Percentiles rank a stretch among this genome's conserved stretches.
Conservation (phyloP, 2,888 invertebrate species). For the Cosmorhoe ocellata region DNA sequence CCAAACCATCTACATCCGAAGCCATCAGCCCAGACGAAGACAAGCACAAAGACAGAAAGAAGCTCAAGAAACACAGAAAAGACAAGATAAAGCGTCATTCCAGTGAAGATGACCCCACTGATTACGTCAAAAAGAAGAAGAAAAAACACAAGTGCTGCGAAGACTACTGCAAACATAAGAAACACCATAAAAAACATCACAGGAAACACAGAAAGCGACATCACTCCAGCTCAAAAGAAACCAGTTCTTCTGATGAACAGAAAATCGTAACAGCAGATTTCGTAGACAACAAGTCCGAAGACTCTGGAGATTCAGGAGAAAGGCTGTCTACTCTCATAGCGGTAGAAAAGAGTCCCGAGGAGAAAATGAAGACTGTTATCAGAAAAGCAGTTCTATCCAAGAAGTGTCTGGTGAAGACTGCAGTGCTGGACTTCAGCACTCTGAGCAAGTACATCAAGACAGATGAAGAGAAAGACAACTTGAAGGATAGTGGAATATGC, state of each 20-base stretch:
- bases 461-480: constrained; percentile 58
- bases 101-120: constrained; percentile 69
- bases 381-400: constrained; percentile 69
- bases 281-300: constrained; percentile 73
- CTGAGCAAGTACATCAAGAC: constrained; percentile 59
- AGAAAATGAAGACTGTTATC: constrained; percentile 71
- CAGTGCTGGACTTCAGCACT: constrained; percentile 68
- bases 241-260: constrained; percentile 79
- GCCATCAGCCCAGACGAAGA: constrained; percentile 57
- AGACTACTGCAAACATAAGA: constrained; percentile 86
- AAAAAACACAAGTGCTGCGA: constrained; percentile 87
- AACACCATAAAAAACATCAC: constrained; percentile 90
- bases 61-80: constrained; percentile 86
- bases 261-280: constrained; percentile 62
- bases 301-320: constrained; percentile 68
- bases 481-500: constrained; percentile 72
- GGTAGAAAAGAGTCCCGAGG: constrained; percentile 66
- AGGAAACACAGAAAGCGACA: constrained; percentile 90
- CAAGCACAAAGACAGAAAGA: constrained; percentile 83
- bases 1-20: constrained; percentile 45
- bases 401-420: constrained; percentile 67
- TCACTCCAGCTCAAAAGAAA: constrained; percentile 78
- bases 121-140: constrained; percentile 85
- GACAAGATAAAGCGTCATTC: constrained; percentile 82
- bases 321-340: constrained; percentile 64